Base-by-base conservation (phyloP, 2,113 vertebrate species). In the Xiphophorus couchianus region DNA sequence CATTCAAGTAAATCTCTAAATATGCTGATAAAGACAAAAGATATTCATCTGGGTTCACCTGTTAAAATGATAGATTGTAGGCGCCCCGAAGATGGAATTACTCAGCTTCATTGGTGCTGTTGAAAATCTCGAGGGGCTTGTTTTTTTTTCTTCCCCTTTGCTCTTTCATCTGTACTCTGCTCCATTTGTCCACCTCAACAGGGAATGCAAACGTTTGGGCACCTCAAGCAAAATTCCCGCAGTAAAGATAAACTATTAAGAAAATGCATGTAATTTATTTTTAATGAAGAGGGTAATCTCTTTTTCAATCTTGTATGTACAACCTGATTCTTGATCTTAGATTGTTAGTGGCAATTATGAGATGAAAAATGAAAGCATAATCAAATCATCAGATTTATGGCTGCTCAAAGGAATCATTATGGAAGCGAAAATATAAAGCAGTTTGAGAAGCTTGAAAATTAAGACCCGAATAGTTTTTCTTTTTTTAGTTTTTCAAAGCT, bases 61-160 rank as follows among this genome's bases (percentile, higher is more conserved):
- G 86, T 84, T 87, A 75, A 85, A 88, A 85, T 87, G 88, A 89
- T 87, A 90, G 77, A 90, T 93, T 77, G 85, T 66, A 17, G 81
- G 76, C 68, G 61, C 62, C 80, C 48, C n/a, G 51, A 80, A 77
- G 80, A 87, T 67, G 77, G 81, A 88, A 82, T 83, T 88, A 81
- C 84, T 88, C 85, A 25, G 83, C 84, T 80, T 69, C 77, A 44
- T 70, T 44, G 75, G 76, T 80, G 73, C 82, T 70, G 66, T 35
- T 61, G 78, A 82, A 70, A 86, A 44, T 78, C 86, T 37, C 83
- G 85, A 77, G 84, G 73, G 78, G 48, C 69, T 70, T 81, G 76
- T 85, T 85, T 83, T 84, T 14, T 37, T 31, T 58, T 11, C 66
- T 37, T 17, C 1, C 67, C 54, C 44, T 48, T 80, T 84, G 86